Conservation (phyloP, 2,888 invertebrate genomes). For the Cryptocheilus praepositus region DNA sequence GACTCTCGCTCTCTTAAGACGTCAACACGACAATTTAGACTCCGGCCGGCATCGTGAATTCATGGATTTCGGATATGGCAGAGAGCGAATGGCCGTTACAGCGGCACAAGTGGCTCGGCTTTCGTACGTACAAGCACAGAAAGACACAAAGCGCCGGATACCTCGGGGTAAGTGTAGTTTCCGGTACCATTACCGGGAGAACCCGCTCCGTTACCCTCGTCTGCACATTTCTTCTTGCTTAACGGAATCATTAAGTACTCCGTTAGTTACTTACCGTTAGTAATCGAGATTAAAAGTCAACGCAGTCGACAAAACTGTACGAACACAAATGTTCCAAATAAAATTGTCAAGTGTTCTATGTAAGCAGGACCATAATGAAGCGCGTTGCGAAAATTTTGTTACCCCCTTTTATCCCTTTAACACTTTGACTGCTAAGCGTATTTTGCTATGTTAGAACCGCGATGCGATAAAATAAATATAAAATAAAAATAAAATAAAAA, state of each 20-base stretch:
- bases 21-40: no score
- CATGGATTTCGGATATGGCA: slow-evolving; percentile 61
- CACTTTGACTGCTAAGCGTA: no score
- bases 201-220: slow-evolving; percentile 54
- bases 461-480: no score
- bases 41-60: slow-evolving; percentile 41
- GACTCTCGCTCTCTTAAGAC: no score
- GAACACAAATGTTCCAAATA: no score
- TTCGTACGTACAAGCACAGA: slow-evolving; percentile 27
- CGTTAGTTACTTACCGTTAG: slow-evolving; percentile 16
- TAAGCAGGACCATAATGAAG: no score
- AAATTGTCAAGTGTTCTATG: no score
- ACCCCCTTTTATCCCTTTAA: no score
- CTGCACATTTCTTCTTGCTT: slow-evolving; percentile 43
- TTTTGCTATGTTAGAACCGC: no score
- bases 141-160: slow-evolving; percentile 64
- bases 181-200: slow-evolving; percentile 66
- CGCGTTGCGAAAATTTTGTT: no score
- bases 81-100: slow-evolving; percentile 51
- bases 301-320: no score
- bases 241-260: slow-evolving; percentile 35
- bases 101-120: slow-evolving; percentile 38
- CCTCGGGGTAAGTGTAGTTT: slow-evolving; percentile 67
- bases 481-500: no score
- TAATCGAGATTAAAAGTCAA: slow-evolving; percentile 16